Percentiles rank a stretch among this genome's conserved stretches.
These are phyloP conservation scores for Amazona ochrocephala DNA, from an alignment of 2,797 vertebrate species.

Conservation along the genomic window DNA sequence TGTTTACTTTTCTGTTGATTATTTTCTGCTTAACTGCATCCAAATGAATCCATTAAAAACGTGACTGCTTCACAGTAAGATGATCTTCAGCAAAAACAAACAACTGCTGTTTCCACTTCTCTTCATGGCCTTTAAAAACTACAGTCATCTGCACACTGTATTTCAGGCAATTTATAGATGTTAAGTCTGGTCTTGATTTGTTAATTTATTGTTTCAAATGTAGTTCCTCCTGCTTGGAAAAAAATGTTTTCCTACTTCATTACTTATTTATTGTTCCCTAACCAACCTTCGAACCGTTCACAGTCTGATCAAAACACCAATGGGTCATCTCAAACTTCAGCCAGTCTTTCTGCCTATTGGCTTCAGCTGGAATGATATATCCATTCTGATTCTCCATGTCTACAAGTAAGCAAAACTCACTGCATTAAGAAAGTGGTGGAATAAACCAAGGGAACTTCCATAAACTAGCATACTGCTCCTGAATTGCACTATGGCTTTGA, in stretches of 20 bases:
- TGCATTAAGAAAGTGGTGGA: not conserved
- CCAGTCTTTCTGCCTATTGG: not conserved
- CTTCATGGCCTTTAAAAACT: slow-evolving; percentile 51
- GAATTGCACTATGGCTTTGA: not conserved
- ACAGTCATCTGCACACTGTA: slow-evolving; percentile 5
- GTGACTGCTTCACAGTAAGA: slow-evolving; percentile 62
- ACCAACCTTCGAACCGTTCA: not conserved
- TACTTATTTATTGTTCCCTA: not conserved
- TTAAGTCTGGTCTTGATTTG: not conserved
- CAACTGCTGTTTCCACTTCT: slow-evolving; percentile 42
- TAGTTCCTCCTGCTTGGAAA: not conserved
- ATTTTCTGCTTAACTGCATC: slow-evolving; percentile 71
- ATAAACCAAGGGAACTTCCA: not conserved
- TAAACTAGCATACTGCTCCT: not conserved
- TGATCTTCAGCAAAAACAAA: slow-evolving; percentile 56
- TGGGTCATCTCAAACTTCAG: not conserved
- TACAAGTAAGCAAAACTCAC: not conserved
- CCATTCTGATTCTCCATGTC: not conserved
- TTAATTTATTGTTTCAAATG: slow-evolving; percentile 1
- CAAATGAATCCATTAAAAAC: slow-evolving; percentile 72
- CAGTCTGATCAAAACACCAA: not conserved
- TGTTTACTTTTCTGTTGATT: slow-evolving; percentile 64
- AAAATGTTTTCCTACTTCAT: not conserved
- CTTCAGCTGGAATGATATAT: not conserved
- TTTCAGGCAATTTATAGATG: slow-evolving; percentile 20